Percentiles rank a stretch among this genome's conserved stretches.
Evolutionary conservation across 2,888 invertebrate species (phyloP).

Genomic region (Escarpia spicata): DNA sequence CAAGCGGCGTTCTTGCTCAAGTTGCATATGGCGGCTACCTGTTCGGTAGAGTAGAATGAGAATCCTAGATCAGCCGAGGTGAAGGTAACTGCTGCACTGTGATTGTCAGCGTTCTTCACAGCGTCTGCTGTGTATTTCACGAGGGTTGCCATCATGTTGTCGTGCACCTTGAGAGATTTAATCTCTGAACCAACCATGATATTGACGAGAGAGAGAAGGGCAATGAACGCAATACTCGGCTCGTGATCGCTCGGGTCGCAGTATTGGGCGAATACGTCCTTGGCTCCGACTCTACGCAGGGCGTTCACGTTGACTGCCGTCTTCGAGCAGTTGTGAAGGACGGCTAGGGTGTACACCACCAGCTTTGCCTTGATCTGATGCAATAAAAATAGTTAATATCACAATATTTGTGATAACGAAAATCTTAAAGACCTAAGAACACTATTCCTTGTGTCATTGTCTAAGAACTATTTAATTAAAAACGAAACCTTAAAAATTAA

Average conservation of each 20-base stretch:
- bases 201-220: background rate
- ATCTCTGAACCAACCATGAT: background rate
- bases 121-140: background rate
- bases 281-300: background rate
- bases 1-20: background rate
- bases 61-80: background rate
- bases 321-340: conserved; percentile 6
- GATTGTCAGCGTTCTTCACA: background rate
- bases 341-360: background rate
- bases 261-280: background rate
- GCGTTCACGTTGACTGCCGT: background rate
- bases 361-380: background rate
- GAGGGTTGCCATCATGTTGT: background rate
- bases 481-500: background rate
- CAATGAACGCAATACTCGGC: background rate
- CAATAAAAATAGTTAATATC: background rate
- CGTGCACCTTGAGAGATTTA: background rate
- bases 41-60: background rate
- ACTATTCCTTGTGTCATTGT: no score
- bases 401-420: background rate
- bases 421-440: background rate
- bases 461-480: no score
- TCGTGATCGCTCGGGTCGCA: background rate
- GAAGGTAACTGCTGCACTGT: background rate
- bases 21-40: background rate